Evolutionary conservation across 2,797 vertebrate species (phyloP).

Genomic region (Lutjanus campechanus): DNA sequence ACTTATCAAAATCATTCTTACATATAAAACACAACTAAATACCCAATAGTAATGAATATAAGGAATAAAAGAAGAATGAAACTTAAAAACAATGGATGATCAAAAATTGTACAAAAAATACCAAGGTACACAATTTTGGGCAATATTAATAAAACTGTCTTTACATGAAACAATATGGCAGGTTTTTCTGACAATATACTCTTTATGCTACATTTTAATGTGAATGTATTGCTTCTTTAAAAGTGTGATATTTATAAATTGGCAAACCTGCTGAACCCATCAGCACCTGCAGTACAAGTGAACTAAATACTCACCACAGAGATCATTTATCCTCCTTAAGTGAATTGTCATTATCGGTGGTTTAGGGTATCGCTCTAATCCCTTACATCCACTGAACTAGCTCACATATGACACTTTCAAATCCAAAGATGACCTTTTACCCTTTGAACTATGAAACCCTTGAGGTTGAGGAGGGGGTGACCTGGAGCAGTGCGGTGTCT

Average conservation of each 20-base stretch:
- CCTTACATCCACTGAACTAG: slow-evolving; percentile 61
- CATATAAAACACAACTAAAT: too few species aligned
- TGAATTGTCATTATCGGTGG: slow-evolving; percentile 62
- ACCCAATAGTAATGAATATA: too few species aligned
- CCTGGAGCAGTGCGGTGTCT: slow-evolving; percentile 59
- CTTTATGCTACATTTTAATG: neutral
- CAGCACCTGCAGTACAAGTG: slow-evolving; percentile 12
- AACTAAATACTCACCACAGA: neutral
- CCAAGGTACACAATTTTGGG: too few species aligned
- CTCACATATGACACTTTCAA: slow-evolving; percentile 68
- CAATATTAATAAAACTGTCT: too few species aligned
- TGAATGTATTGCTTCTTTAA: slow-evolving; percentile 2
- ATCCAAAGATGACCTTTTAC: slow-evolving; percentile 64
- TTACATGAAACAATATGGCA: too few species aligned
- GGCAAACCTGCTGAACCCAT: slow-evolving; percentile 8
- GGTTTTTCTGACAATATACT: too few species aligned
- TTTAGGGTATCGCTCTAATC: slow-evolving; percentile 62
- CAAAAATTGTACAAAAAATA: too few species aligned
- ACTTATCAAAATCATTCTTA: too few species aligned
- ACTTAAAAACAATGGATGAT: too few species aligned
- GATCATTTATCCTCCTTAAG: slow-evolving; percentile 50
- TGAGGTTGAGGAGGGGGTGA: slow-evolving; percentile 42
- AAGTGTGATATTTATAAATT: neutral
- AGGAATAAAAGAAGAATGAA: too few species aligned
- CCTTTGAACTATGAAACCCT: slow-evolving; percentile 60